Conservation (phyloP, 1,140 invertebrate species). For the Saccostrea cuccullata region DNA sequence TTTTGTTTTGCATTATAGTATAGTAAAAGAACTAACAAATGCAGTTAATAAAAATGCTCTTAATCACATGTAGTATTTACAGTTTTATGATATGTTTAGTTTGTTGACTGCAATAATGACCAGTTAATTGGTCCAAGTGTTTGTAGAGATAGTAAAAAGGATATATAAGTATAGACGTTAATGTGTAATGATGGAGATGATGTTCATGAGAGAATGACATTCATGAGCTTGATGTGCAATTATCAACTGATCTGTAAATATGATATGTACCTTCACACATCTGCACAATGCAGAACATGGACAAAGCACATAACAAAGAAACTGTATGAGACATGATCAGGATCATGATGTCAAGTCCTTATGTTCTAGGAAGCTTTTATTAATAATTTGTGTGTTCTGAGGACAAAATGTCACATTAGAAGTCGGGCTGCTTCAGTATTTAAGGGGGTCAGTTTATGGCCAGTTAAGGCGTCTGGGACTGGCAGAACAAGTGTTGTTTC, state of each 20-base stretch:
- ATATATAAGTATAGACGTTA: neutral
- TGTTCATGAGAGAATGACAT: neutral
- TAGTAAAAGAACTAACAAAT: neutral
- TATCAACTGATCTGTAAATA: neutral
- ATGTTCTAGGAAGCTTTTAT: neutral
- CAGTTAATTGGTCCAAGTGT: too few relatives aligned
- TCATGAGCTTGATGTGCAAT: neutral
- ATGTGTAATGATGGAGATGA: neutral
- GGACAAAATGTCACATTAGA: neutral
- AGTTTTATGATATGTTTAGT: too few relatives aligned
- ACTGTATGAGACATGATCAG: neutral
- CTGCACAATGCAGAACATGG: neutral
- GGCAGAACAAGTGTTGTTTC: neutral
- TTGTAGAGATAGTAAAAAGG: neutral
- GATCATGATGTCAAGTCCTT: neutral
- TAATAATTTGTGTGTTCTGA: neutral
- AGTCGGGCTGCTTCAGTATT: neutral
- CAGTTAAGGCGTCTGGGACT: neutral
- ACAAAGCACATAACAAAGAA: neutral
- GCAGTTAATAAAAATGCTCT: neutral
- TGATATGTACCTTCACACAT: neutral
- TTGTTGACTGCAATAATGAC: too few relatives aligned
- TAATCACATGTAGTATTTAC: too few relatives aligned
- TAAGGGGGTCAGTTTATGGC: conserved; percentile 1
- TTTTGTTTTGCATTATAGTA: neutral